These are phyloP conservation scores for Acanthopagrus latus DNA, from an alignment of 2,797 vertebrate genomes.

Conservation along the genomic window DNA sequence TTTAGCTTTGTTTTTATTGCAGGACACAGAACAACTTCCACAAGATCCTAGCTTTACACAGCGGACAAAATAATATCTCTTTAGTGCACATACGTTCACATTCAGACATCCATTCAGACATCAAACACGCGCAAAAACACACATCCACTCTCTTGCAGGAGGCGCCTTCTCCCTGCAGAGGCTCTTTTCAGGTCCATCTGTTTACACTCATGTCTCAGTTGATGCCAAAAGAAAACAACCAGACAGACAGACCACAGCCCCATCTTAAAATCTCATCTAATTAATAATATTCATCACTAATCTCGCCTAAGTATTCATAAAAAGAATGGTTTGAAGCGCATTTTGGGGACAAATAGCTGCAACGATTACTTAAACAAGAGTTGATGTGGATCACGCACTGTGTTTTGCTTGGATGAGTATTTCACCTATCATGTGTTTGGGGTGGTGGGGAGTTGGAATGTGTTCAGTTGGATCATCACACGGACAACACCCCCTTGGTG, in stretches of 20 bases:
- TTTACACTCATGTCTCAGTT: conserved; percentile 52
- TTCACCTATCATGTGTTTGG: conserved; percentile 33
- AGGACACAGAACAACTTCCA: conserved; percentile 71
- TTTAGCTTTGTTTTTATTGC: conserved; percentile 78
- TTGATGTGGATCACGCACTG: conserved; percentile 9
- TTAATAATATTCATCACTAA: conserved; percentile 27
- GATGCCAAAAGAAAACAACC: conserved; percentile 56
- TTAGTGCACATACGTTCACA: conserved; percentile 32
- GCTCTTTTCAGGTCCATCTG: conserved; percentile 60
- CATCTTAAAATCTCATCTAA: conserved; percentile 30
- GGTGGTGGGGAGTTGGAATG: conserved; percentile 50
- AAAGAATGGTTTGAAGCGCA: conserved; percentile 39
- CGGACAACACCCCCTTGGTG: conserved; percentile 44
- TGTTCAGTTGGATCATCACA: conserved; percentile 72
- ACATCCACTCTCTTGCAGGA: conserved; percentile 39
- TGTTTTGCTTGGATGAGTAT: conserved; percentile 28
- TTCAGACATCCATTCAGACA: conserved; percentile 46
- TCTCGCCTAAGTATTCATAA: conserved; percentile 24
- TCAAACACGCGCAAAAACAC: not conserved
- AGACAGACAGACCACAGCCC: conserved; percentile 24
- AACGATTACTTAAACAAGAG: conserved; percentile 43
- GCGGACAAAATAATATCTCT: conserved; percentile 35
- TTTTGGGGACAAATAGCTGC: conserved; percentile 26
- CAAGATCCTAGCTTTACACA: conserved; percentile 61
- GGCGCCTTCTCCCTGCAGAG: conserved; percentile 48